These are phyloP conservation scores for Ashinkailepas kermadecensis DNA, from an alignment of 2,888 invertebrate species.

Conservation along the genomic window DNA sequence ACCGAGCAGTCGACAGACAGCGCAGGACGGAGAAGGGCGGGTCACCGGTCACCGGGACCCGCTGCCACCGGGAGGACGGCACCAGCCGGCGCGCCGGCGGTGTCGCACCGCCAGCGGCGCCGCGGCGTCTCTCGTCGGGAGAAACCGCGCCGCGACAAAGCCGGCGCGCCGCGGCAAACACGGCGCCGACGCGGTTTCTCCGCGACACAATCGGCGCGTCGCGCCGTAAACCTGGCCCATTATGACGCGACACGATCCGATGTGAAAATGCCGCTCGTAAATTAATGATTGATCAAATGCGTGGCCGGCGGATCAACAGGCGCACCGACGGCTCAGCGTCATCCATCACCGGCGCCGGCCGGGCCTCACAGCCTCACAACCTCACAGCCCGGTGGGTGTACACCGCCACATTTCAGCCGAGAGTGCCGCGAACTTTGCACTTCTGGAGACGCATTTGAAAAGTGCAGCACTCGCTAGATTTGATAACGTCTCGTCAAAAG, in stretches of 20 bases:
- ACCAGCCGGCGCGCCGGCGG: background rate
- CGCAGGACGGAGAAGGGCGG: background rate
- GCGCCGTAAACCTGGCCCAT: constrained; percentile 2
- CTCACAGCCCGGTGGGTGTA: too few species aligned
- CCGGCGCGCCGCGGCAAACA: constrained; percentile 8
- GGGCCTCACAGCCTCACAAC: background rate
- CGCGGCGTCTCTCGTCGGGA: background rate
- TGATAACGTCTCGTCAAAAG: too few species aligned
- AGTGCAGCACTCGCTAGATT: too few species aligned
- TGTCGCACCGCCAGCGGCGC: background rate
- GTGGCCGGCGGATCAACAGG: constrained; percentile 18
- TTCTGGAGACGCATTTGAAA: too few species aligned
- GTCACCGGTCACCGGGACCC: too few species aligned
- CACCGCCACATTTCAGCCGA: too few species aligned
- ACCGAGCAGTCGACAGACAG: background rate
- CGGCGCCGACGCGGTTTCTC: constrained; percentile 18
- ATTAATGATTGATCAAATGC: constrained; percentile 21
- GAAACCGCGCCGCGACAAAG: constrained; percentile 10
- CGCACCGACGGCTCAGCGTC: background rate
- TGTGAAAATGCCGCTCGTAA: constrained; percentile 22
- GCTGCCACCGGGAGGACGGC: background rate
- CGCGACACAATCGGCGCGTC: background rate
- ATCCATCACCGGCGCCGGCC: background rate
- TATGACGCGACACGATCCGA: constrained; percentile 13
- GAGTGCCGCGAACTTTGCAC: too few species aligned